phyloP scores from a whole-genome alignment of 2,888 invertebrate genomes.

The Galerucella calmariensis region DNA sequence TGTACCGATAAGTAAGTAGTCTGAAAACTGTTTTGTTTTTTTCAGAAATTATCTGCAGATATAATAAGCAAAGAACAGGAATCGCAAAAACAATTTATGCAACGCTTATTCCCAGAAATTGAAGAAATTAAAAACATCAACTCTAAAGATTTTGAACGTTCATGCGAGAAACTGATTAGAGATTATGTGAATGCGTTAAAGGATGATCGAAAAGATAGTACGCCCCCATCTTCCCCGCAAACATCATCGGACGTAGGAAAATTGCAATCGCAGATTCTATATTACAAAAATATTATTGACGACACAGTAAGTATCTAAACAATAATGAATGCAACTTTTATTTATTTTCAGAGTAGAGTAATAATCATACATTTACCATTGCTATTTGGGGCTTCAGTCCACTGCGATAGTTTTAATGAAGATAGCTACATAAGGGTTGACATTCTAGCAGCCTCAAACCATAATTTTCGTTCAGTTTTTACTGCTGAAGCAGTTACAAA shows the following conservation, averaged over 20 bases:
- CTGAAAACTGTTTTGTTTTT: slow-evolving; percentile 35
- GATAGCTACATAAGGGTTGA: too few species aligned
- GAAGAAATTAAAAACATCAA: slow-evolving; percentile 51
- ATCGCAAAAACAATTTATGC: slow-evolving; percentile 68
- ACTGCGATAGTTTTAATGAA: too few species aligned
- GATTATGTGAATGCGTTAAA: slow-evolving; percentile 44
- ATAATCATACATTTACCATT: too few species aligned
- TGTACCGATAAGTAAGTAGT: not conserved
- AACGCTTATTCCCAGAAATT: slow-evolving; percentile 73
- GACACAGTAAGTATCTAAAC: slow-evolving; percentile 74
- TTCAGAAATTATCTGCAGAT: slow-evolving; percentile 55
- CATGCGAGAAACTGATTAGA: slow-evolving; percentile 57
- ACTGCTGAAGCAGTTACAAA: too few species aligned
- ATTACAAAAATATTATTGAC: slow-evolving; percentile 80
- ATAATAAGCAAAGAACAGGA: slow-evolving; percentile 64
- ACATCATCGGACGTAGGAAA: slow-evolving; percentile 39
- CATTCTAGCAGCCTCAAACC: too few species aligned
- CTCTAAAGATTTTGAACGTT: slow-evolving; percentile 48
- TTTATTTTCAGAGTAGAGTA: too few species aligned
- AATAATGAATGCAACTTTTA: slow-evolving; percentile 3
- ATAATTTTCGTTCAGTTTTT: too few species aligned
- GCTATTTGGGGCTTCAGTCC: too few species aligned
- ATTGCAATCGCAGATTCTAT: slow-evolving; percentile 54
- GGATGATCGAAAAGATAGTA: slow-evolving; percentile 54
- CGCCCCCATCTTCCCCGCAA: slow-evolving; percentile 26